These are phyloP conservation scores for Calonectris borealis DNA, from an alignment of 2,113 vertebrate species.

Conservation along the genomic window DNA sequence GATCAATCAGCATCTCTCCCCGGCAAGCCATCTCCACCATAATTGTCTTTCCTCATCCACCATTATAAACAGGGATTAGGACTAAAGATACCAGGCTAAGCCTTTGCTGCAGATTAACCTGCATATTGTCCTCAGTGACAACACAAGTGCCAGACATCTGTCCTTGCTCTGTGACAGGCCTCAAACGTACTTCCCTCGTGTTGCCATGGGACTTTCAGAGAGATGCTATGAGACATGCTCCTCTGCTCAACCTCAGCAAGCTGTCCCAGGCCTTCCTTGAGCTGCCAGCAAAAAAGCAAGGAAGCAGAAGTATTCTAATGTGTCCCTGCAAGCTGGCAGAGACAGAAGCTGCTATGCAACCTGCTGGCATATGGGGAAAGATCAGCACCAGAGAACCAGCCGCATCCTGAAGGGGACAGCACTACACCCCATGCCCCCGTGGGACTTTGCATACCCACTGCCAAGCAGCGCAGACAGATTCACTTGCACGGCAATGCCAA, in stretches of 20 bases:
- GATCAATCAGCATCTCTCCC: background rate
- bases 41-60: background rate
- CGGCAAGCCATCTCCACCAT: background rate
- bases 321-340: background rate
- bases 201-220: background rate
- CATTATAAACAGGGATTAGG: background rate
- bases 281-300: background rate
- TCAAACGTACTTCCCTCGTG: background rate
- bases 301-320: background rate
- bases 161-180: background rate
- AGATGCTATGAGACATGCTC: background rate
- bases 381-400: background rate
- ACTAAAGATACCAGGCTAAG: background rate
- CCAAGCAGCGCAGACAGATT: background rate
- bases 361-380: background rate
- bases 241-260: background rate
- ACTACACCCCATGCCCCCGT: accelerated
- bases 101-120: background rate
- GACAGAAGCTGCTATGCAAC: background rate
- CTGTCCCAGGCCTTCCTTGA: background rate
- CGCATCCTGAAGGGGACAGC: background rate
- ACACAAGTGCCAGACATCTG: background rate
- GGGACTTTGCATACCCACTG: background rate
- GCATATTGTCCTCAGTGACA: background rate
- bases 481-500: accelerated